Percentiles rank a stretch among this genome's conserved stretches.
These are phyloP conservation scores for Diplodus puntazzo DNA, from an alignment of 2,797 vertebrate genomes.

Conservation along the genomic window DNA sequence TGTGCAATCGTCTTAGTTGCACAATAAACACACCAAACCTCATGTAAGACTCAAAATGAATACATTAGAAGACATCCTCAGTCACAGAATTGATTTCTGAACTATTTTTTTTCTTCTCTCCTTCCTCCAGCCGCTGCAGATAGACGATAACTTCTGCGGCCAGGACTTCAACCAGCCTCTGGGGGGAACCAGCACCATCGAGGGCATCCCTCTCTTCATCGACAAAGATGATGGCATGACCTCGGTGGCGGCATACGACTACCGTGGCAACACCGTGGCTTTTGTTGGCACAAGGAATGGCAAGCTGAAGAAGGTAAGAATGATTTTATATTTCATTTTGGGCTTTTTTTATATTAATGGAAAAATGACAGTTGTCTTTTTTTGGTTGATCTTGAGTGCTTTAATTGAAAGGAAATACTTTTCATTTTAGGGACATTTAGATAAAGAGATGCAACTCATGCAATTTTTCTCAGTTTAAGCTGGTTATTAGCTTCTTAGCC, in stretches of 20 bases:
- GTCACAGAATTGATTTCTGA: not conserved
- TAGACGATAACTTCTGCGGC: slow-evolving; percentile 97
- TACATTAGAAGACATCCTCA: not conserved
- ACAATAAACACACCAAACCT: not conserved
- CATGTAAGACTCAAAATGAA: not conserved
- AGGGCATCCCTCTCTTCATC: slow-evolving; percentile 93
- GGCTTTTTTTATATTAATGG: not conserved
- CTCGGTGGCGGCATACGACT: slow-evolving; percentile 95
- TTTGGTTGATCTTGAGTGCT: not conserved
- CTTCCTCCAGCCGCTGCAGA: slow-evolving; percentile 92
- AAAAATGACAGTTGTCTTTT: not conserved
- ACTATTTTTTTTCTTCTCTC: not conserved
- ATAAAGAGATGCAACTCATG: not conserved
- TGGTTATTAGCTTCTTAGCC: not conserved
- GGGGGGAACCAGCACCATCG: slow-evolving; percentile 95
- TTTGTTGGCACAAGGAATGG: slow-evolving; percentile 94
- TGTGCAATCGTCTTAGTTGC: not conserved
- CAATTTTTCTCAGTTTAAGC: not conserved
- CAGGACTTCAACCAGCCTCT: slow-evolving; percentile 99
- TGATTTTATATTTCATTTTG: not conserved
- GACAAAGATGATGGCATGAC: slow-evolving; percentile 98
- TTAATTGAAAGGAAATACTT: not conserved
- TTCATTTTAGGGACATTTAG: not conserved
- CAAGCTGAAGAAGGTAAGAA: slow-evolving; percentile 93
- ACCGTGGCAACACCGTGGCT: slow-evolving; percentile 93